Base-by-base conservation (phyloP, 2,888 invertebrate species). In the Pseudanteris insignis region DNA sequence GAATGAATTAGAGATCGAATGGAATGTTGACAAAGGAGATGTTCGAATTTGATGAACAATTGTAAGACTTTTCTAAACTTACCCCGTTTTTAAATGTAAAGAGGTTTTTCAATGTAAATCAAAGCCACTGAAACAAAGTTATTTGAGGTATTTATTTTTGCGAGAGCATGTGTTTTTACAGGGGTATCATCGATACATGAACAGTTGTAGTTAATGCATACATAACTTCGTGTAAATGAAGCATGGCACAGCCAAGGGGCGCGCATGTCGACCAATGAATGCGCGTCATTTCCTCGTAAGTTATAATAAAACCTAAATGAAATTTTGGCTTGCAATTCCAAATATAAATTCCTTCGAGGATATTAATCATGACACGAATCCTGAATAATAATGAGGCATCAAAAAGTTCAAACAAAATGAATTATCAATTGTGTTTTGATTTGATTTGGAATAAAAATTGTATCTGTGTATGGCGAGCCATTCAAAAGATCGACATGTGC, bases 71-170 rank as follows among this genome's bases (percentile, higher is more conserved):
- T 53, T 48, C 43, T 48, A 48, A 40, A 37, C 43, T 59, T 50
- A 33, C 43, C 33, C 51, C 46, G 50, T 44, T 58, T 55, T 47
- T 44, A 44, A 60, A 33, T 60, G 60, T 60, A 60, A 60, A 59
- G 41, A 53, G 30, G 41, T 48, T 60, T 60, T 53, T 54, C 53
- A 60, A 54, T 60, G 60, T 60, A 60, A 60, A 60, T 60, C 53
- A 60, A 60, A 11, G 33, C 24, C 53, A 60, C 43, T 43, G 33
- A 53, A 60, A 37, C 51, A 60, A 28, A 26, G 13, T 29, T 6
- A 29, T 18, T 4, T 18, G 18, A 6, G 3, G 6, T 6, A 18
- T 18, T 18, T 18, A 18, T 18, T 18, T 18, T 18, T 6, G 18
- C 18, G 4, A 6, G 18, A 3, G 18, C 6, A 6, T 18, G 18